phyloP scores from a whole-genome alignment of 2,113 vertebrate genomes.

The Eurystomus gularis region DNA sequence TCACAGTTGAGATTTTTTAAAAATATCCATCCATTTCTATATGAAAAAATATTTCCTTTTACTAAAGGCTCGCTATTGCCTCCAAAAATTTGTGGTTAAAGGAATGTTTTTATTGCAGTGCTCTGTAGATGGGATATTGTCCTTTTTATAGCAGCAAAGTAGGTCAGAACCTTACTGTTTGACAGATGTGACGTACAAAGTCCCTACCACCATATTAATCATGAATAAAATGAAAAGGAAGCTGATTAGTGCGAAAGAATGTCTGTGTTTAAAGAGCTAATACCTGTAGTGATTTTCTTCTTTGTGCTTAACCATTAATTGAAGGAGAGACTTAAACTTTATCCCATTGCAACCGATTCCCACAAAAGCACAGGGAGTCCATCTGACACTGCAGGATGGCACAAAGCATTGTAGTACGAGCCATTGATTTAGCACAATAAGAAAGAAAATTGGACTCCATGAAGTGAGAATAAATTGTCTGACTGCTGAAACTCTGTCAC shows the following conservation, averaged over 20 bases:
- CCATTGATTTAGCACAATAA: neutral
- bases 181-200: conserved; percentile 7
- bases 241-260: conserved; percentile 2
- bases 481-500: neutral
- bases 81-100: neutral
- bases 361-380: neutral
- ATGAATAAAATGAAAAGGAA: conserved; percentile 11
- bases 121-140: neutral
- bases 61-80: neutral
- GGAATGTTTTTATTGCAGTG: neutral
- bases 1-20: neutral
- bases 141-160: conserved; percentile 20
- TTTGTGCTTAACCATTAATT: neutral
- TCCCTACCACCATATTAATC: neutral
- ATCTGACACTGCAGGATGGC: neutral
- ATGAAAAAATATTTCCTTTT: neutral
- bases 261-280: conserved; percentile 20
- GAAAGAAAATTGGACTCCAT: neutral
- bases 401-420: neutral
- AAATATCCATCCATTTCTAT: neutral
- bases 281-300: neutral
- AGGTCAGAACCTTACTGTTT: conserved; percentile 25
- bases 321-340: neutral
- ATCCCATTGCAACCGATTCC: neutral
- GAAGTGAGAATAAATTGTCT: neutral